Conservation (phyloP, 1,140 invertebrate genomes). For the Triops longicaudatus region DNA sequence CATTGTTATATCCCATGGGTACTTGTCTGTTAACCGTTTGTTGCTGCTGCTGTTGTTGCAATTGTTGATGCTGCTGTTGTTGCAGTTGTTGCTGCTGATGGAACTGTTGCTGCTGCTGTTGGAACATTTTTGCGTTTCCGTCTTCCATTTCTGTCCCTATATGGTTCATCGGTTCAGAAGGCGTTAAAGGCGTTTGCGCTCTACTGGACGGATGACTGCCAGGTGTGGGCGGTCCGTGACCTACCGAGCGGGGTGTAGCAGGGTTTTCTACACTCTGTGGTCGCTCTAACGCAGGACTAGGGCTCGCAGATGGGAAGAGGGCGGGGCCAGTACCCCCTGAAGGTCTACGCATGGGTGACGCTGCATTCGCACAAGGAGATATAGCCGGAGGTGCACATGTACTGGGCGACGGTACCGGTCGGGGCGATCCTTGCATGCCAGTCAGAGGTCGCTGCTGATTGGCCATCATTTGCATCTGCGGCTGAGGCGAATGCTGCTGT, state of each 20-base stretch:
- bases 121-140: conserved; percentile 23
- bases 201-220: conserved; percentile 34
- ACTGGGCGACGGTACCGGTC: neutral
- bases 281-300: conserved; percentile 48
- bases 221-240: conserved; percentile 32
- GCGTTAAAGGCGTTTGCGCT: conserved; percentile 23
- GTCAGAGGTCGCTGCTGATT: neutral
- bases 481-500: conserved; percentile 26
- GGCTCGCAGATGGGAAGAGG: conserved; percentile 39
- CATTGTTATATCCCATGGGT: conserved; percentile 7
- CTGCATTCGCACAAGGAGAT: conserved; percentile 29
- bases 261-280: conserved; percentile 51
- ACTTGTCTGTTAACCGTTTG: neutral
- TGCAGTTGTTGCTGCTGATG: conserved; percentile 27
- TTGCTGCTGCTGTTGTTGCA: conserved; percentile 24
- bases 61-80: conserved; percentile 26
- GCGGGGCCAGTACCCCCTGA: conserved; percentile 35
- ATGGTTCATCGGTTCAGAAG: conserved; percentile 18
- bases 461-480: neutral
- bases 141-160: neutral
- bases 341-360: conserved; percentile 34
- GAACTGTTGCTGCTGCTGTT: conserved; percentile 34
- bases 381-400: neutral
- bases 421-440: neutral
- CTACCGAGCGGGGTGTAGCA: conserved; percentile 34